Conservation (phyloP, 2,888 invertebrate genomes). For the Pilophorus perplexus region DNA sequence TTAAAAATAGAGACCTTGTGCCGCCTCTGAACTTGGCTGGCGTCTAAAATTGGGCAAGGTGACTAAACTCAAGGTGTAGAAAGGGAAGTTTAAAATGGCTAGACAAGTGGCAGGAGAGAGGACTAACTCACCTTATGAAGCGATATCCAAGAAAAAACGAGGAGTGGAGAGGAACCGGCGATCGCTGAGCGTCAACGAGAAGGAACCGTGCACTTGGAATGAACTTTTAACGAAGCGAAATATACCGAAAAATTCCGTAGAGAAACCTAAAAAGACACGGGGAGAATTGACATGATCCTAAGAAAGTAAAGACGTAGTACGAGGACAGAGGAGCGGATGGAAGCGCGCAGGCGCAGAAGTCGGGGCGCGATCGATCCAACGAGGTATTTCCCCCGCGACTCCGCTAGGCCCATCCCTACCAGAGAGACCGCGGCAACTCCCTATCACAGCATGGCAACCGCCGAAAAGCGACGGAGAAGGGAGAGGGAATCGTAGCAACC, state of each 20-base stretch:
- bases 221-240: too few species aligned
- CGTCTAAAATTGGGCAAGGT: slow-evolving; percentile 39
- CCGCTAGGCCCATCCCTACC: slow-evolving; percentile 24
- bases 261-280: slow-evolving; percentile 43
- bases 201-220: too few species aligned
- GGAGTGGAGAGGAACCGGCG: slow-evolving; percentile 11
- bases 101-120: slow-evolving; percentile 19
- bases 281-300: slow-evolving; percentile 45
- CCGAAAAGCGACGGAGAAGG: slow-evolving; percentile 5
- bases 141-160: slow-evolving; percentile 28
- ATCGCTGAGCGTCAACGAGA: too few species aligned
- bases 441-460: slow-evolving; percentile 34
- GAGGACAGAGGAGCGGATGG: slow-evolving; percentile 47
- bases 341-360: slow-evolving; percentile 43
- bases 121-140: slow-evolving; percentile 26
- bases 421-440: slow-evolving; percentile 6
- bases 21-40: slow-evolving; percentile 35
- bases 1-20: slow-evolving; percentile 30
- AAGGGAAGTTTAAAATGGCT: slow-evolving; percentile 29
- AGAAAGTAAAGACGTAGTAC: slow-evolving; percentile 48
- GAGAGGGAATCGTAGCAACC: slow-evolving; percentile 38
- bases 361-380: slow-evolving; percentile 43
- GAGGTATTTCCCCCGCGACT: slow-evolving; percentile 28
- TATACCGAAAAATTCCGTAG: slow-evolving; percentile 8
- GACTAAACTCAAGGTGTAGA: slow-evolving; percentile 34